These are phyloP conservation scores for Orchesellides sinensis DNA, from an alignment of 2,888 invertebrate species.

Conservation along the genomic window DNA sequence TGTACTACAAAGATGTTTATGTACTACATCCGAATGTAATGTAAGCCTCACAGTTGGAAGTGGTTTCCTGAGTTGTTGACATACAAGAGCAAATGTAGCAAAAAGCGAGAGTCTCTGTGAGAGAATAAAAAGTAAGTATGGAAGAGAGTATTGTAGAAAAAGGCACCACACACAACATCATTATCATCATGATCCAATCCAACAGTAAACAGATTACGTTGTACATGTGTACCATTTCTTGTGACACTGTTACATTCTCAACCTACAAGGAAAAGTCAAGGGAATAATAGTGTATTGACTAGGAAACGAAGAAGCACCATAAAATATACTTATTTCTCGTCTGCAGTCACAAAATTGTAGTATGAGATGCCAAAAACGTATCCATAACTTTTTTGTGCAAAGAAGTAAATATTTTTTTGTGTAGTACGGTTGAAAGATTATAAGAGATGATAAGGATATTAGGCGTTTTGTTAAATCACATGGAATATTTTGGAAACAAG, in stretches of 20 bases:
- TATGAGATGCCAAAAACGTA: too few relatives aligned
- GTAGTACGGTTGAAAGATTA: constrained; percentile 8
- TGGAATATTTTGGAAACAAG: not conserved
- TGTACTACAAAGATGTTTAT: constrained; percentile 33
- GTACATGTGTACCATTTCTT: constrained; percentile 32
- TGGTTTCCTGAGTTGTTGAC: constrained; percentile 68
- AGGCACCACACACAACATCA: not conserved
- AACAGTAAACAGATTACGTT: constrained; percentile 46
- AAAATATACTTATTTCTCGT: too few relatives aligned
- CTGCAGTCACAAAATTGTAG: too few relatives aligned
- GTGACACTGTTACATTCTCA: constrained; percentile 6
- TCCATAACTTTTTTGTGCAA: too few relatives aligned
- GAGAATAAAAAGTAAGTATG: not conserved
- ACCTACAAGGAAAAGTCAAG: not conserved
- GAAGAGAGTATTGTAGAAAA: not conserved
- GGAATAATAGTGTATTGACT: too few relatives aligned
- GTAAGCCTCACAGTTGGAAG: constrained; percentile 63
- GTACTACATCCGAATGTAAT: constrained; percentile 58
- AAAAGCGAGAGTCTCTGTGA: constrained; percentile 26
- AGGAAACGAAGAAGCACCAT: too few relatives aligned
- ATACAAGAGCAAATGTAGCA: constrained; percentile 69
- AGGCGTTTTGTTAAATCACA: constrained; percentile 1
- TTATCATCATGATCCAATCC: too few relatives aligned
- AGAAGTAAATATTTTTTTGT: too few relatives aligned
- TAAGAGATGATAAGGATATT: constrained; percentile 3